These are phyloP conservation scores for Oriolus oriolus DNA, from an alignment of 2,113 vertebrate genomes.

Conservation along the genomic window DNA sequence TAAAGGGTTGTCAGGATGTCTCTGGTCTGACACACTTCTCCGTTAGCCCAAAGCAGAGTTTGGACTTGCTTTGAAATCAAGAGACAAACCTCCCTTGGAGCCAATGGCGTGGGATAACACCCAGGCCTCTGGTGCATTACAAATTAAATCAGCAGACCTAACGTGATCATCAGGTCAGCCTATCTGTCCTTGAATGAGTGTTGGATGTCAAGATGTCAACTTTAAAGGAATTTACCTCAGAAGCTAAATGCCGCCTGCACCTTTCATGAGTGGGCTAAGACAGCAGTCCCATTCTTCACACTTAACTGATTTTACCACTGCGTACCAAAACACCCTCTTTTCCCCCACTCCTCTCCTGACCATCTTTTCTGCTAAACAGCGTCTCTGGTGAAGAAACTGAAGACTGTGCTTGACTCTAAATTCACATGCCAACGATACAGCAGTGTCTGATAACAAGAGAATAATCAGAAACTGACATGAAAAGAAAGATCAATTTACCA, in stretches of 20 bases:
- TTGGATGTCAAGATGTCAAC: background rate
- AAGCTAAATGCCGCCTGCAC: background rate
- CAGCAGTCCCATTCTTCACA: background rate
- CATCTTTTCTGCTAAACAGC: background rate
- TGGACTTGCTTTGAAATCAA: background rate
- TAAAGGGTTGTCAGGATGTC: background rate
- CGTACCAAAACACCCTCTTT: background rate
- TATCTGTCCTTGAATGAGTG: background rate
- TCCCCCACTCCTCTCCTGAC: background rate
- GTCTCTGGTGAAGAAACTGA: background rate
- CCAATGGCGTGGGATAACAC: background rate
- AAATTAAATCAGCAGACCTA: background rate
- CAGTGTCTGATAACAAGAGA: background rate
- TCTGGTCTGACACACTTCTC: background rate
- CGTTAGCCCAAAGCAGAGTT: background rate
- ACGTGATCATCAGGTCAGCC: background rate
- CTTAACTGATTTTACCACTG: background rate
- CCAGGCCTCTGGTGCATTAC: background rate
- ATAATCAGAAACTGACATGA: background rate
- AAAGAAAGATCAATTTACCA: background rate
- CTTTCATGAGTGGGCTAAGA: background rate
- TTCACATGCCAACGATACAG: background rate
- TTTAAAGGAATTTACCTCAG: background rate
- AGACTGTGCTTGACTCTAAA: background rate
- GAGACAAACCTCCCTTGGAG: background rate